phyloP scores from a whole-genome alignment of 2,888 invertebrate species.

The Drosophila mayaguana region DNA sequence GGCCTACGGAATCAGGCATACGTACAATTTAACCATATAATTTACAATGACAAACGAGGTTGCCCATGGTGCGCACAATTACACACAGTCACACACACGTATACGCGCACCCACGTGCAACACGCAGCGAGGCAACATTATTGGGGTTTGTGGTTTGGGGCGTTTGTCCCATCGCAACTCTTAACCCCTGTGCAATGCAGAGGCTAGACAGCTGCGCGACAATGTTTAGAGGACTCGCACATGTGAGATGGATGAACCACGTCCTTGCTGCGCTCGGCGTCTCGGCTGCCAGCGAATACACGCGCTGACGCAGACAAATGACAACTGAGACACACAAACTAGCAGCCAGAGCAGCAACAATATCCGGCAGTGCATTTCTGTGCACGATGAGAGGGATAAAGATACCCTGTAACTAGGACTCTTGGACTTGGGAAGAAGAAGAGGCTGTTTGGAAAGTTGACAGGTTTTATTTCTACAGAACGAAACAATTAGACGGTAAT shows the following conservation, averaged over 20 bases:
- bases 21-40: constrained; percentile 77
- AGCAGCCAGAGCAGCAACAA: constrained; percentile 18
- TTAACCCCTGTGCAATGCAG: constrained; percentile 4
- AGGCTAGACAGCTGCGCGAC: constrained; percentile 53
- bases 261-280: constrained; percentile 22
- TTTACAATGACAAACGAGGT: constrained; percentile 79
- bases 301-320: constrained; percentile 73
- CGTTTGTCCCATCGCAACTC: constrained; percentile 10
- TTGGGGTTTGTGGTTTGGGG: constrained; percentile 9
- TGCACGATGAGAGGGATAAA: rapidly evolving
- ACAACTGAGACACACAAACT: constrained; percentile 55
- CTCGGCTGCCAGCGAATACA: constrained; percentile 44
- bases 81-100: constrained; percentile 47
- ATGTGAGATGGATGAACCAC: constrained; percentile 53
- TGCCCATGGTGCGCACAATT: constrained; percentile 67
- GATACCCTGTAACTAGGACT: background rate
- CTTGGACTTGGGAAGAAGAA: rapidly evolving
- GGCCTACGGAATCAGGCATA: constrained; percentile 32
- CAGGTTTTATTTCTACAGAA: too few relatives aligned
- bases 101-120: constrained; percentile 38
- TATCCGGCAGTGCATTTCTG: background rate
- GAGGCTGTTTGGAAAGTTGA: too few relatives aligned
- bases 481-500: too few relatives aligned
- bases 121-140: constrained; percentile 18
- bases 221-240: constrained; percentile 49